Conservation (phyloP, 2,888 invertebrate species). For the Pasiphila rectangulata region DNA sequence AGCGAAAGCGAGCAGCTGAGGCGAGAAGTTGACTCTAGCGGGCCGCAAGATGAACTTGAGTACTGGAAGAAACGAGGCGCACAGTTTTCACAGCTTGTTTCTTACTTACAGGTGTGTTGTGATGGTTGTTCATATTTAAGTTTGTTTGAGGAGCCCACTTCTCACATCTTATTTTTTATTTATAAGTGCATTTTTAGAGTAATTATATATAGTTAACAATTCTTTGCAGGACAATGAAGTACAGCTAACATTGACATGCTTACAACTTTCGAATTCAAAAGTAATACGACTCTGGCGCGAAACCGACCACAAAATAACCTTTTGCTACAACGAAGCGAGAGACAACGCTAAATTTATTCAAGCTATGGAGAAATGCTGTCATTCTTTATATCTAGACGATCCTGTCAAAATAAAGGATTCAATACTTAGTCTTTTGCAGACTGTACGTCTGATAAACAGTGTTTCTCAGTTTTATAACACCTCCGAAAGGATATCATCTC, state of each 20-base stretch:
- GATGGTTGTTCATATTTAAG: background rate
- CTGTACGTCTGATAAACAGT: conserved; percentile 94
- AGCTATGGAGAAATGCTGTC: conserved; percentile 96
- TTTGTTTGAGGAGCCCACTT: background rate
- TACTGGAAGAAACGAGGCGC: conserved; percentile 98
- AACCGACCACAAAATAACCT: conserved; percentile 94
- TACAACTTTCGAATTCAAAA: conserved; percentile 88
- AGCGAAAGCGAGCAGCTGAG: conserved; percentile 95
- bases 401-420: conserved; percentile 96
- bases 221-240: conserved; percentile 85
- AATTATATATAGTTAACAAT: no score
- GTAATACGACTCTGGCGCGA: conserved; percentile 91
- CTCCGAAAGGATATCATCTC: conserved; percentile 95
- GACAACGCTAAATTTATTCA: conserved; percentile 96
- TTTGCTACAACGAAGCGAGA: conserved; percentile 96
- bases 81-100: conserved; percentile 92
- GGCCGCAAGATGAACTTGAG: conserved; percentile 96
- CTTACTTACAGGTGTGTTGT: conserved; percentile 83
- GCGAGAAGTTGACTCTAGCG: conserved; percentile 94
- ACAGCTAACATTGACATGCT: conserved; percentile 87
- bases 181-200: no score
- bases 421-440: conserved; percentile 93
- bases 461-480: conserved; percentile 98
- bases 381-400: conserved; percentile 94
- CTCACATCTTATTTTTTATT: background rate